Evolutionary conservation across 2,888 invertebrate species (phyloP).

Genomic region (Xestia ashworthii): DNA sequence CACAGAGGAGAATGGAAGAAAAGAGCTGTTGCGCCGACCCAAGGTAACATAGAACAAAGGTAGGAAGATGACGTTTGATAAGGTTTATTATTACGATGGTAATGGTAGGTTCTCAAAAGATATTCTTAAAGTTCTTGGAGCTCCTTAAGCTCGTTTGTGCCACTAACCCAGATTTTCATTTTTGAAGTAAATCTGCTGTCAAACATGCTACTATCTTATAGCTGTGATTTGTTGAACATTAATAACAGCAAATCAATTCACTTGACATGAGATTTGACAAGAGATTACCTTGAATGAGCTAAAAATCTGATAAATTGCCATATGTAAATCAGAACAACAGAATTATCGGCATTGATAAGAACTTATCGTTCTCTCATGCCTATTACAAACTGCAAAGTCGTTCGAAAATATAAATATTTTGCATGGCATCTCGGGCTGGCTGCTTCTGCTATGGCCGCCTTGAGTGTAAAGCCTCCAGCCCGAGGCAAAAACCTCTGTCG

Average conservation of each 20-base stretch:
- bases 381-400: neutral
- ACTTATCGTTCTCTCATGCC: neutral
- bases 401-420: neutral
- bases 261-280: slow-evolving; percentile 14
- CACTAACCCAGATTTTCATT: slow-evolving; percentile 32
- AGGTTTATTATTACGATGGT: neutral
- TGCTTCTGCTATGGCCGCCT: too few species aligned
- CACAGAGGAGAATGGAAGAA: too few species aligned
- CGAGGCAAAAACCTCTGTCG: neutral
- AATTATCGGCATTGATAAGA: slow-evolving; percentile 15
- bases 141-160: slow-evolving; percentile 3
- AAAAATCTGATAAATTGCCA: slow-evolving; percentile 12
- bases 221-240: slow-evolving; percentile 36
- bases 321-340: slow-evolving; percentile 11
- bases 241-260: slow-evolving; percentile 40
- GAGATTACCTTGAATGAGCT: slow-evolving; percentile 29
- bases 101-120: neutral
- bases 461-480: too few species aligned
- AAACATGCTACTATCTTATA: slow-evolving; percentile 10
- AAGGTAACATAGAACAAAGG: too few species aligned
- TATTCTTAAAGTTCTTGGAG: neutral
- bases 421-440: too few species aligned
- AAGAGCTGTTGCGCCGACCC: too few species aligned
- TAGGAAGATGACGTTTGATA: neutral
- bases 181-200: slow-evolving; percentile 24